Conservation (phyloP, 1,140 invertebrate species). For the Drosophila nikananu region DNA sequence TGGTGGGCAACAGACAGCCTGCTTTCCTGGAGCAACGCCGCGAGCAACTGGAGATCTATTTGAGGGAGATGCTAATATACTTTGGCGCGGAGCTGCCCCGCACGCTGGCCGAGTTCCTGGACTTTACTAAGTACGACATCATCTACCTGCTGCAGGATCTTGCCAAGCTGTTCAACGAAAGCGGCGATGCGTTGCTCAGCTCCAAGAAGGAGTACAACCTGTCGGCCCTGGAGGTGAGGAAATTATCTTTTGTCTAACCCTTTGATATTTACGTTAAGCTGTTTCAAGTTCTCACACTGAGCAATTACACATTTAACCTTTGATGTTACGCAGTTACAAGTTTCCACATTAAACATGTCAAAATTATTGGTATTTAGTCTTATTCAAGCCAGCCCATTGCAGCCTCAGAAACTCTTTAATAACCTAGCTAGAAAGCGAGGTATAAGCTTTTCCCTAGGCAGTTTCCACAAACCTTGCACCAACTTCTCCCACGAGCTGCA, state of each 20-base stretch:
- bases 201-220: slow-evolving; percentile 88
- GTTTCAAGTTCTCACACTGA: background rate
- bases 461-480: slow-evolving; percentile 19
- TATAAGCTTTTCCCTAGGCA: slow-evolving; percentile 49
- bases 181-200: slow-evolving; percentile 89
- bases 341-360: slow-evolving; percentile 19
- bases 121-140: slow-evolving; percentile 94
- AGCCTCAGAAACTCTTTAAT: background rate
- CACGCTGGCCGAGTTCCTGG: slow-evolving; percentile 91
- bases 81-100: slow-evolving; percentile 88
- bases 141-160: slow-evolving; percentile 92
- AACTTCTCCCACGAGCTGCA: slow-evolving; percentile 60
- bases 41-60: slow-evolving; percentile 91
- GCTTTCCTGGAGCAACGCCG: slow-evolving; percentile 94
- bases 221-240: slow-evolving; percentile 90
- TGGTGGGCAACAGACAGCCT: slow-evolving; percentile 91
- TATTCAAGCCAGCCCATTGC: background rate
- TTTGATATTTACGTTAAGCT: slow-evolving; percentile 18
- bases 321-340: slow-evolving; percentile 5
- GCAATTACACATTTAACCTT: background rate
- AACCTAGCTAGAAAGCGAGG: background rate
- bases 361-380: slow-evolving; percentile 58
- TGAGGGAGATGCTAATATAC: slow-evolving; percentile 91
- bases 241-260: background rate
- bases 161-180: slow-evolving; percentile 89